These are phyloP conservation scores for Bucorvus abyssinicus DNA, from an alignment of 2,797 vertebrate species.

Conservation along the genomic window DNA sequence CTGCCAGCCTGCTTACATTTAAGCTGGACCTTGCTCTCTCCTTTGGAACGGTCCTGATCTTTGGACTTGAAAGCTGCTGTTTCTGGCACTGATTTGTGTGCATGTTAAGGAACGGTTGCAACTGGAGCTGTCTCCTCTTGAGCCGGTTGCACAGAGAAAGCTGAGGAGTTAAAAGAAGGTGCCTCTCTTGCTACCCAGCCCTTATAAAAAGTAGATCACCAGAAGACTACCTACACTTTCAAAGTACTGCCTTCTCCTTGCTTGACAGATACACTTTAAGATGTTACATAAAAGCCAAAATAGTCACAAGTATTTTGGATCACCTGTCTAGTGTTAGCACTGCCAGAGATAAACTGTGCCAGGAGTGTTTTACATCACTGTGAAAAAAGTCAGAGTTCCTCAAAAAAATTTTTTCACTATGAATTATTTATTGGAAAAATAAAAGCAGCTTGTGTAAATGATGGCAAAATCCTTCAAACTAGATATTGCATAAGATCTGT, in stretches of 20 bases:
- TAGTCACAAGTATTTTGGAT: constrained; percentile 49
- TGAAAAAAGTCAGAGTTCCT: constrained; percentile 33
- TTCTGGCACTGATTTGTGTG: constrained; percentile 32
- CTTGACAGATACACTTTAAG: constrained; percentile 41
- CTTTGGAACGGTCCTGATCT: constrained; percentile 75
- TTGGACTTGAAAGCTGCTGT: constrained; percentile 76
- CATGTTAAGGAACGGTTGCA: constrained; percentile 57
- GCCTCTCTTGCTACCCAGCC: background rate
- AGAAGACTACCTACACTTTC: constrained; percentile 23
- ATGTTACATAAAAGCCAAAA: constrained; percentile 57
- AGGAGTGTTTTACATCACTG: constrained; percentile 31
- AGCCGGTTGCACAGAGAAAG: constrained; percentile 14
- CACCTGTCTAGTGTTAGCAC: constrained; percentile 16
- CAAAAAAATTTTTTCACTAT: background rate
- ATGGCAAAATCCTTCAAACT: constrained; percentile 21
- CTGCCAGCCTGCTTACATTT: constrained; percentile 49
- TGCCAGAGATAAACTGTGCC: constrained; percentile 29
- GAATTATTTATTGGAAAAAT: constrained; percentile 54
- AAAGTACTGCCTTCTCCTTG: constrained; percentile 27
- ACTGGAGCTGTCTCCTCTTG: constrained; percentile 55
- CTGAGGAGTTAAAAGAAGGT: background rate
- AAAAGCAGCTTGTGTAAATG: constrained; percentile 22
- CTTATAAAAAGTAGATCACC: constrained; percentile 46
- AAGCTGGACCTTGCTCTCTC: constrained; percentile 79
- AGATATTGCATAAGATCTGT: background rate